Conservation (phyloP, 2,797 vertebrate species). For the Cetoscarus ocellatus region DNA sequence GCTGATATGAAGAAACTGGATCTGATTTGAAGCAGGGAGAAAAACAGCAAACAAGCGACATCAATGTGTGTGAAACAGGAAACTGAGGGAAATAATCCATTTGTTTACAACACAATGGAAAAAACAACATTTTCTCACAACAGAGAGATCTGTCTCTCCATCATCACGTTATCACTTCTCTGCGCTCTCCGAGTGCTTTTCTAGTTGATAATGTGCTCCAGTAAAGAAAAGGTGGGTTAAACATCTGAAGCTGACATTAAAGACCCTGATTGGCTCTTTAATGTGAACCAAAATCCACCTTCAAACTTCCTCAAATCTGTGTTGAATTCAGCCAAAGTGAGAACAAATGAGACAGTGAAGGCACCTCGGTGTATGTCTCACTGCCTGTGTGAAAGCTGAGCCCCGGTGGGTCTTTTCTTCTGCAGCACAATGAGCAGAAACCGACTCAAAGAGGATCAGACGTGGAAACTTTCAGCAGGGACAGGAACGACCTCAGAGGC, state of each 20-base stretch:
- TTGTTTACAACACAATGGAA: conserved; percentile 42
- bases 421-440: conserved; percentile 55
- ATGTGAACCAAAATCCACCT: too few species aligned
- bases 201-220: too few species aligned
- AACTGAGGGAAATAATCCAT: conserved; percentile 23
- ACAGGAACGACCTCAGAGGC: conserved; percentile 62
- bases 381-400: background rate
- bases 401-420: conserved; percentile 49
- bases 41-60: conserved; percentile 12
- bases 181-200: too few species aligned
- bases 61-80: conserved; percentile 20
- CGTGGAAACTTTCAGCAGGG: conserved; percentile 57
- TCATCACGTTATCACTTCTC: background rate
- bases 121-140: conserved; percentile 15
- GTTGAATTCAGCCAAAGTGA: background rate
- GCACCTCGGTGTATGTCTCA: conserved; percentile 26
- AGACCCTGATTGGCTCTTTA: too few species aligned
- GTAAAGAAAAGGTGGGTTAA: too few species aligned
- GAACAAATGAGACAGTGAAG: conserved; percentile 20
- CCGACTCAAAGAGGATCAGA: conserved; percentile 66
- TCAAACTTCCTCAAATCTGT: background rate
- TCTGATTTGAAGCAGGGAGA: background rate
- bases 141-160: background rate
- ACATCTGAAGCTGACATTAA: too few species aligned
- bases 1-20: conserved; percentile 26